phyloP scores from a whole-genome alignment of 2,113 vertebrate genomes.

The Bos indicus region DNA sequence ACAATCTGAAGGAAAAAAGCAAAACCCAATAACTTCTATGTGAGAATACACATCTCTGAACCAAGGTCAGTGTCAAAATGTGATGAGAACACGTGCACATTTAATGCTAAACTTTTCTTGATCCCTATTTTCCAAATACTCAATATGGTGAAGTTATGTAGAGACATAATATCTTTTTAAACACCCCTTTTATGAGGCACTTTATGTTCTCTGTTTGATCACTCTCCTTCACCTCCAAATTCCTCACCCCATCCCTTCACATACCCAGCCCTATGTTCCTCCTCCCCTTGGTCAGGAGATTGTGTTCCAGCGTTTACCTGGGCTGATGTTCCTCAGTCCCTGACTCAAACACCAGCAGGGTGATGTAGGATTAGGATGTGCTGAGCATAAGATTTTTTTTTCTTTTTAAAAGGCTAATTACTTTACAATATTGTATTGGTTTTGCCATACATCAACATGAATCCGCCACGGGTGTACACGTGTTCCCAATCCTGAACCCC shows the following conservation, averaged over 20 bases:
- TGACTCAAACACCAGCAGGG: neutral
- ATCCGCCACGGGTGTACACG: too few relatives aligned
- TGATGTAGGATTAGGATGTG: neutral
- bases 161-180: neutral
- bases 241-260: neutral
- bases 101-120: neutral
- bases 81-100: neutral
- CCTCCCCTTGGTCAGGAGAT: neutral
- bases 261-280: neutral
- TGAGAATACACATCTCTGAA: neutral
- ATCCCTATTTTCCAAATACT: neutral
- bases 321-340: neutral
- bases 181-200: neutral
- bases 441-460: too few relatives aligned
- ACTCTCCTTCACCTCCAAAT: neutral
- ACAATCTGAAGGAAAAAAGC: neutral
- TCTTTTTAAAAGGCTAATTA: too few relatives aligned
- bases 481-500: too few relatives aligned
- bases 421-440: too few relatives aligned
- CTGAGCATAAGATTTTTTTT: neutral
- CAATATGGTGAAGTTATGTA: neutral
- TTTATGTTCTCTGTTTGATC: neutral
- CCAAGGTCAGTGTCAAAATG: neutral
- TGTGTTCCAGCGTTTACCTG: neutral
- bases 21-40: neutral